A percentile compares a stretch with the other conserved stretches of the same genome.
Conservation (phyloP, 2,113 vertebrate species). For the Pachyramphus minor region DNA sequence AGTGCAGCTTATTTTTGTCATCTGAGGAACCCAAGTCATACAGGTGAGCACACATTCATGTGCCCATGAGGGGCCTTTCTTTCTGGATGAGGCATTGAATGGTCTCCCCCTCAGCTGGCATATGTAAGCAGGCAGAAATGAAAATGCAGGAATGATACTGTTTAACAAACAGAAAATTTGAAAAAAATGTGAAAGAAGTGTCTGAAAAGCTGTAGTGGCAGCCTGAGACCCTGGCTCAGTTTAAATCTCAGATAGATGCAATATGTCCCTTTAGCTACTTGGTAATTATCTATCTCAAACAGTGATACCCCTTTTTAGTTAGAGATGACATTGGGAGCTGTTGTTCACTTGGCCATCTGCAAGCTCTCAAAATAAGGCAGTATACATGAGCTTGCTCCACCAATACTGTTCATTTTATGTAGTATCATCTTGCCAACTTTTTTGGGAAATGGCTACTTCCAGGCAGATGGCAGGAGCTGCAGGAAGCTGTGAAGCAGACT, state of each 20-base stretch:
- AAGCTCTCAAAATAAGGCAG: neutral
- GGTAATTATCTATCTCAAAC: neutral
- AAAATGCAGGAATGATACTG: neutral
- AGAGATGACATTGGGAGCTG: neutral
- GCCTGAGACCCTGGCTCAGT: neutral
- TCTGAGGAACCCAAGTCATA: neutral
- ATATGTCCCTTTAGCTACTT: neutral
- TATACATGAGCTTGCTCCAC: neutral
- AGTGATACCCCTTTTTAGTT: neutral
- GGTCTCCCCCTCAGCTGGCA: neutral
- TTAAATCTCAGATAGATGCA: neutral
- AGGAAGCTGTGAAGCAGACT: neutral
- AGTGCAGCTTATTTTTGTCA: neutral
- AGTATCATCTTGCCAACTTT: neutral
- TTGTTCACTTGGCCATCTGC: slow-evolving; percentile 29
- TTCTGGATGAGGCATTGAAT: neutral
- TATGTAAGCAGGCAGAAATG: neutral
- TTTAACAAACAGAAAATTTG: neutral
- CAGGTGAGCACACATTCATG: neutral
- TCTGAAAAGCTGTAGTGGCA: neutral
- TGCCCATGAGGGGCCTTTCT: neutral
- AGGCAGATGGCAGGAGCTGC: slow-evolving; percentile 37
- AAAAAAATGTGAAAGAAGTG: neutral
- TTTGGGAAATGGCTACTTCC: slow-evolving; percentile 21
- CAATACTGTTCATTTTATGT: neutral